These are phyloP conservation scores for Neoitamus cyanurus DNA, from an alignment of 2,888 invertebrate genomes.

Conservation along the genomic window DNA sequence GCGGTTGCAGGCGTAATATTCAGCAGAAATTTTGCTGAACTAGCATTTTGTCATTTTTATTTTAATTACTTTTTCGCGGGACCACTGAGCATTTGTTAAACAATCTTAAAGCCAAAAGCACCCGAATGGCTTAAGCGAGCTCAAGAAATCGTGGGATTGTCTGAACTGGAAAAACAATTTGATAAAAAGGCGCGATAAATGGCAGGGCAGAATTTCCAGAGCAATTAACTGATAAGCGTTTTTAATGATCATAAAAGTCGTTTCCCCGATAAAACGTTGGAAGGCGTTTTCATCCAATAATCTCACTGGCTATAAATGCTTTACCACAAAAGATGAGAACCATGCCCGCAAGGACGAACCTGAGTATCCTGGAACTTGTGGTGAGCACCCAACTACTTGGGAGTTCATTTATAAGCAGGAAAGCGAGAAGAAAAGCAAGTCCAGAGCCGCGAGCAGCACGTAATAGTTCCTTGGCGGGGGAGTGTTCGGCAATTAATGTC, in stretches of 20 bases:
- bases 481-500: background rate
- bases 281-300: background rate
- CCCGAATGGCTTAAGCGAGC: background rate
- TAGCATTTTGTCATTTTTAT: too few relatives aligned
- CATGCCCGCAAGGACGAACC: background rate
- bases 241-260: conserved; percentile 50
- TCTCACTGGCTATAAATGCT: conserved; percentile 1
- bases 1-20: too few relatives aligned
- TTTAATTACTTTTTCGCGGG: too few relatives aligned
- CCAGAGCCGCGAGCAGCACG: background rate
- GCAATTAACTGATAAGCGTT: conserved; percentile 52
- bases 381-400: background rate
- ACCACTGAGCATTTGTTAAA: too few relatives aligned
- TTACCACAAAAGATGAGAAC: conserved; percentile 7
- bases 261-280: conserved; percentile 15
- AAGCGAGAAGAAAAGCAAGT: background rate
- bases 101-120: background rate
- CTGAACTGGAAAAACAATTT: background rate
- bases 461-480: background rate
- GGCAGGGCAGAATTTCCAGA: conserved; percentile 47
- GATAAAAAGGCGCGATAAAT: background rate
- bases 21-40: too few relatives aligned
- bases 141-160: background rate
- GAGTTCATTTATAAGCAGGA: background rate
- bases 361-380: background rate